phyloP scores from a whole-genome alignment of 2,888 invertebrate genomes.

The Cantharis lateralis region DNA sequence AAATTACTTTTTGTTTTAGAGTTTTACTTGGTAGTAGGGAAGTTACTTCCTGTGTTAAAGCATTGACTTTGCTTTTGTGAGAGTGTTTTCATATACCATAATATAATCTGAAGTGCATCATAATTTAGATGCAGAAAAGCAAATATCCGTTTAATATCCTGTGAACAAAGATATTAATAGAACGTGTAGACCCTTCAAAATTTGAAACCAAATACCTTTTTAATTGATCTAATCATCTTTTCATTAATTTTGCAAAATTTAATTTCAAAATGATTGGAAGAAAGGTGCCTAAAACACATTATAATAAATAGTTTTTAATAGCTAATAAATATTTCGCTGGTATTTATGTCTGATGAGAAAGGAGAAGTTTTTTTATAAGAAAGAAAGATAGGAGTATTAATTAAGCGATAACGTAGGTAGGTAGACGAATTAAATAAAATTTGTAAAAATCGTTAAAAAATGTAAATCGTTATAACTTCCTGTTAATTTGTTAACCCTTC shows the following conservation, averaged over 20 bases:
- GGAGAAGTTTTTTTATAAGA: neutral
- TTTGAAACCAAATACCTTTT: neutral
- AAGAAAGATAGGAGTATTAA: neutral
- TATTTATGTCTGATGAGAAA: neutral
- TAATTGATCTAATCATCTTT: neutral
- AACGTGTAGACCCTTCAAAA: neutral
- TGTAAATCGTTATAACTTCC: neutral
- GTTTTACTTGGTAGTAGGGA: neutral
- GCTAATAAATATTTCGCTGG: neutral
- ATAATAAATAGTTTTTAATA: neutral
- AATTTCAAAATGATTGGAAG: neutral
- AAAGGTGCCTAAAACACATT: neutral
- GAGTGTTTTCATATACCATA: neutral
- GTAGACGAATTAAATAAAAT: neutral
- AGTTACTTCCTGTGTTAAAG: neutral
- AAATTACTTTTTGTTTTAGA: too few species aligned
- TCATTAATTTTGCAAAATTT: neutral
- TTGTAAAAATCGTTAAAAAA: neutral
- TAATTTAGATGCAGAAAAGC: neutral
- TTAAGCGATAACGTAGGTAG: neutral
- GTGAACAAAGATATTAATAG: neutral
- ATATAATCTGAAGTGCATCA: neutral
- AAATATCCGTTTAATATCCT: neutral
- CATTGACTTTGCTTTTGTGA: neutral
- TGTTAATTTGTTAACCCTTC: neutral